Evolutionary conservation across 2,797 vertebrate genomes (phyloP).

Genomic region (Poecile montanus): DNA sequence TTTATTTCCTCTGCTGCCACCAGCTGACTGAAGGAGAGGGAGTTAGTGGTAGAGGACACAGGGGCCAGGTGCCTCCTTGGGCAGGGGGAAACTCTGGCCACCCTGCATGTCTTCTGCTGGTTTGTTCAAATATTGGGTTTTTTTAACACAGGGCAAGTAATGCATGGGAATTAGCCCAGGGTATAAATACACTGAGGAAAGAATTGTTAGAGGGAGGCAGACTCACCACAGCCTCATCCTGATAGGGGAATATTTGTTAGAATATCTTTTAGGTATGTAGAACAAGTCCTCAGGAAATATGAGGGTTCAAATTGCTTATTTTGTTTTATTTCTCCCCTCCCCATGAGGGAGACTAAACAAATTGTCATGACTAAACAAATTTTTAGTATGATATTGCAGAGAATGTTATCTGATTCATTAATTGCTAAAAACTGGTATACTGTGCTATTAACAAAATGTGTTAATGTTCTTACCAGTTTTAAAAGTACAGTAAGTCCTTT

Average conservation of each 20-base stretch:
- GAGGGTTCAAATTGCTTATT: not conserved
- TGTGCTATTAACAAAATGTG: not conserved
- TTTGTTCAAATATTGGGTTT: not conserved
- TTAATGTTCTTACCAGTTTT: not conserved
- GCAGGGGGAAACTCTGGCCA: not conserved
- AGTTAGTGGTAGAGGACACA: not conserved
- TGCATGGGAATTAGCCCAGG: not conserved
- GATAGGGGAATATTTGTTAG: not conserved
- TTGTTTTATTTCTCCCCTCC: not conserved
- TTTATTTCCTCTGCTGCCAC: conserved; percentile 28
- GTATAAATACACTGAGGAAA: not conserved
- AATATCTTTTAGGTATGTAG: not conserved
- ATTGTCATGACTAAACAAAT: not conserved
- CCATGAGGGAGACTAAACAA: not conserved
- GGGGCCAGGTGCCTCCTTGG: not conserved
- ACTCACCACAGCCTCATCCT: not conserved
- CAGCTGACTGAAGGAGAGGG: not conserved
- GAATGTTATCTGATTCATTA: not conserved
- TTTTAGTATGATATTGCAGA: not conserved
- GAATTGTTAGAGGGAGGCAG: not conserved
- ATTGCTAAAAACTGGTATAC: not conserved
- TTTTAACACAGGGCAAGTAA: not conserved
- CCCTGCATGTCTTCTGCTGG: fast-evolving
- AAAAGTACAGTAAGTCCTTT: not conserved
- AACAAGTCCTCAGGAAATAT: not conserved